These are phyloP conservation scores for Nasonovia ribisnigri DNA, from an alignment of 2,888 invertebrate species.

Conservation along the genomic window DNA sequence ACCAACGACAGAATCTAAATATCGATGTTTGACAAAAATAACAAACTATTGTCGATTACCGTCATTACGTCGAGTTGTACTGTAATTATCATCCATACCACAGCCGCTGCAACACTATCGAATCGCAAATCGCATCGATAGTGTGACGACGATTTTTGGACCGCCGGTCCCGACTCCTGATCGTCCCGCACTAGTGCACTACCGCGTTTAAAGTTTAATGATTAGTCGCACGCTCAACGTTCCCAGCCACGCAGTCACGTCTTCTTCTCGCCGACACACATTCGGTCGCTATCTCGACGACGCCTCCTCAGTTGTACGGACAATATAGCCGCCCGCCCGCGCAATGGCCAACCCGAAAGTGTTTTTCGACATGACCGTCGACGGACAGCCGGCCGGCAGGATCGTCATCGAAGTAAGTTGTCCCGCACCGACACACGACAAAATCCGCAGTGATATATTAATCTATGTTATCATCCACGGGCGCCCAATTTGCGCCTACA, in stretches of 20 bases:
- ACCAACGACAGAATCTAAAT: neutral
- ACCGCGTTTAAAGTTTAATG: neutral
- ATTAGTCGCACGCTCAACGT: neutral
- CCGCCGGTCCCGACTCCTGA: neutral
- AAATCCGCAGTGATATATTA: neutral
- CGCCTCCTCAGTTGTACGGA: neutral
- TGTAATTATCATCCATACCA: too few species aligned
- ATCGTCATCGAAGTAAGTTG: constrained; percentile 89
- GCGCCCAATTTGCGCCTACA: neutral
- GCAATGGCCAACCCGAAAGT: constrained; percentile 82
- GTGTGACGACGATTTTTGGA: neutral
- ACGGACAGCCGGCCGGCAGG: constrained; percentile 82
- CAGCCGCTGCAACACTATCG: neutral
- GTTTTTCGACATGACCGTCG: constrained; percentile 90
- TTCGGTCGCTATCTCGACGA: neutral
- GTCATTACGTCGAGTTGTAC: too few species aligned
- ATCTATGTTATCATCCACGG: neutral
- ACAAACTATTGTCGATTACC: neutral
- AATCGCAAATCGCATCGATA: neutral
- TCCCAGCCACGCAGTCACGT: neutral
- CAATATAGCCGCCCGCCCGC: too few species aligned
- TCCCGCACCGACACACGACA: neutral
- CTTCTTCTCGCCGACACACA: neutral
- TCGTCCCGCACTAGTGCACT: neutral
- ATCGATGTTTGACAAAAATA: neutral